Evolutionary conservation across 2,797 vertebrate genomes (phyloP), one percentile per base, ranked within the genome.

Genomic region (Myoxocephalus aenaeus): DNA sequence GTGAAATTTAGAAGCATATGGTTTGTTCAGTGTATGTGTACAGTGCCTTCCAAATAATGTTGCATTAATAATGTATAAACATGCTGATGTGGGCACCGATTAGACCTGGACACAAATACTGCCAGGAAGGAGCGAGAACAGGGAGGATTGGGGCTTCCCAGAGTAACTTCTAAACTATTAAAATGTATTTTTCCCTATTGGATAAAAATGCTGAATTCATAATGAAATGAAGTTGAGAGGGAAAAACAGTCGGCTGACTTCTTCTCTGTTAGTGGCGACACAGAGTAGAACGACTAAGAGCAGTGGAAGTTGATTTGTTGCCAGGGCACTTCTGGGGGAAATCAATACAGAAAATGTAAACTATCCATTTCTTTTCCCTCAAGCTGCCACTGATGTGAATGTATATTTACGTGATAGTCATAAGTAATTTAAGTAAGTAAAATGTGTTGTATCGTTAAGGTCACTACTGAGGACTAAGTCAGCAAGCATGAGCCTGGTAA

Each of bases 331-430:
- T 87, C 88, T 80, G 36, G 75, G 75, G 82, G 88, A 95, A 34
- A 93, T 94, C 92, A 87, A 93, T 92, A 90, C 48, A 73, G 70
- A 84, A 88, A 92, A 93, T 93, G 81, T 90, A 90, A 93, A 94
- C 73, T 10, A 86, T 54, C 50, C 65, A 80, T 86, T 86, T 73
- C 68, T 82, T 75, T 70, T 57, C 64, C 48, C 65, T 59, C 53
- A 81, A 82, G 73, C 67, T 82, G 71, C 68, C 64, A 46, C 74
- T 82, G 70, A 84, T 88, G 74, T 86, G 72, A 90, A 89, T 92
- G 53, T 87, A 87, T 92, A 91, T 93, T 89, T 90, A 89, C 85
- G 83, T 91, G 81, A 84, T 83, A 82, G 76, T 83, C 81, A 87
- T 81, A 75, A 81, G 80, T 85, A 89, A 94, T 93, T 86, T 74